Percentiles rank a stretch among this genome's conserved stretches.
phyloP scores from a whole-genome alignment of 2,797 vertebrate species.

The Dendrocincla tyrannina region DNA sequence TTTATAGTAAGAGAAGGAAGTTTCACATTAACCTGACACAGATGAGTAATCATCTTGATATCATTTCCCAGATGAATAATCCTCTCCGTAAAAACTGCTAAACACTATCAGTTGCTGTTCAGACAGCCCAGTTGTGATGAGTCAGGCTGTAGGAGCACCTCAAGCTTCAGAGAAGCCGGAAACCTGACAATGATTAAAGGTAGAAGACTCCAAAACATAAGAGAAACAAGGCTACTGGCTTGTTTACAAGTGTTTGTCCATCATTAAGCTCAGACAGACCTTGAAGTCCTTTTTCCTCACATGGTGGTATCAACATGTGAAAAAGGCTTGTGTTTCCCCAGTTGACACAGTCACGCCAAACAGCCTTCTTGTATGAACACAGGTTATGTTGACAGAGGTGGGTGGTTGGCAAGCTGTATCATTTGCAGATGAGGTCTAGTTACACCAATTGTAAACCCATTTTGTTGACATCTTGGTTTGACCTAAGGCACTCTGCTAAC shows the following conservation, averaged over 20 bases:
- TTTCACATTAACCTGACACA: background rate
- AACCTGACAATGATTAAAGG: constrained; percentile 44
- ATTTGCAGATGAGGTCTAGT: constrained; percentile 32
- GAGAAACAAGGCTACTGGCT: constrained; percentile 9
- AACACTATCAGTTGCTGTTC: constrained; percentile 47
- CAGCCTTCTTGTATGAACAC: background rate
- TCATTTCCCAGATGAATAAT: constrained; percentile 63
- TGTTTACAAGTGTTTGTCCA: constrained; percentile 1
- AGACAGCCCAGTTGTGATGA: constrained; percentile 15
- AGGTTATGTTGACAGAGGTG: background rate
- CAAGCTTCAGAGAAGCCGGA: constrained; percentile 1
- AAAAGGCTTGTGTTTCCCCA: background rate
- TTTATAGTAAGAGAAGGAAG: background rate
- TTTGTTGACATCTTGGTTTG: constrained; percentile 8
- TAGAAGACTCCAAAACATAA: background rate
- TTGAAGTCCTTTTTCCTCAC: background rate
- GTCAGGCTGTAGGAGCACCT: constrained; percentile 27
- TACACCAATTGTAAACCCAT: constrained; percentile 1
- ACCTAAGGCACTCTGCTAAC: constrained; percentile 25
- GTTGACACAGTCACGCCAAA: background rate
- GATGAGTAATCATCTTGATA: constrained; percentile 57
- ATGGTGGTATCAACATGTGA: background rate
- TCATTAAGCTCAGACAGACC: constrained; percentile 2
- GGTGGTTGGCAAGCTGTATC: background rate
- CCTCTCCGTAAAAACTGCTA: constrained; percentile 53